phyloP scores from a whole-genome alignment of 2,888 invertebrate genomes.

The Ormyrus rosae region DNA sequence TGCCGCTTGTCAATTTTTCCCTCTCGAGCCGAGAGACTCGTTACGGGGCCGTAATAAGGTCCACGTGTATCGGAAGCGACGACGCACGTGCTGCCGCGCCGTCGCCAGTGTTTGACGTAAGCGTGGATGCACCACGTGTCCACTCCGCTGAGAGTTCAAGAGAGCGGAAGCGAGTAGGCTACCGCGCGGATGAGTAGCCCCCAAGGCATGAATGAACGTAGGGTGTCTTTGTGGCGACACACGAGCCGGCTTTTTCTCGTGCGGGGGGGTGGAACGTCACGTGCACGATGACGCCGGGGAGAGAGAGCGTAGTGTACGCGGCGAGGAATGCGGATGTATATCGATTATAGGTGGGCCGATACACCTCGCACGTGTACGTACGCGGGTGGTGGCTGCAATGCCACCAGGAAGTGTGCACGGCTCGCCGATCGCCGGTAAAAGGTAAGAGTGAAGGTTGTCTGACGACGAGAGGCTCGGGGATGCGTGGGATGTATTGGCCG shows the following conservation, averaged over 20 bases:
- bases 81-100: neutral
- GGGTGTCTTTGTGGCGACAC: neutral
- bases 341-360: slow-evolving; percentile 39
- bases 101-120: slow-evolving; percentile 9
- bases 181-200: slow-evolving; percentile 25
- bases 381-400: neutral
- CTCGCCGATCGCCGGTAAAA: neutral
- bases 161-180: slow-evolving; percentile 26
- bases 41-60: no score
- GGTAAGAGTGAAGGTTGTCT: slow-evolving; percentile 39
- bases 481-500: neutral
- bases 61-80: slow-evolving; percentile 12
- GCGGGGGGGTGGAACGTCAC: neutral
- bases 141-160: neutral
- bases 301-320: neutral
- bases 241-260: neutral
- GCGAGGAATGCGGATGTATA: slow-evolving; percentile 25
- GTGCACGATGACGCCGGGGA: neutral
- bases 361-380: no score
- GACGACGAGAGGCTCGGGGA: neutral
- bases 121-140: slow-evolving; percentile 13
- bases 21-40: no score
- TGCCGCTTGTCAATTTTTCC: no score
- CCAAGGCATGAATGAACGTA: slow-evolving; percentile 39
- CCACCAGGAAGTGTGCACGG: neutral